Percentiles rank a stretch among this genome's conserved stretches.
Evolutionary conservation across 2,888 invertebrate species (phyloP).

Genomic region (Nephrotoma guestfalica): DNA sequence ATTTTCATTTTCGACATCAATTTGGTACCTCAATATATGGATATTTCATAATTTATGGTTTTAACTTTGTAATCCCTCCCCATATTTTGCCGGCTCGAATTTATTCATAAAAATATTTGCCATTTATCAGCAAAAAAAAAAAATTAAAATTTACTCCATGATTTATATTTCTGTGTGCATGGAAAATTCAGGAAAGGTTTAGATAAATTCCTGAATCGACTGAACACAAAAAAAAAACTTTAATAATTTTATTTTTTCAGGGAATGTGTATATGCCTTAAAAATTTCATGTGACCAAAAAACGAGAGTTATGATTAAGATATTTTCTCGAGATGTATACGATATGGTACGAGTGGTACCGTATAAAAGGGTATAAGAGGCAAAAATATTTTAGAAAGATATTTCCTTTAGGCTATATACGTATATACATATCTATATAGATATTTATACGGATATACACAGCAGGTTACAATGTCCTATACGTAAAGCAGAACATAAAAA

Average conservation of each 20-base stretch:
- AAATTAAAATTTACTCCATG: background rate
- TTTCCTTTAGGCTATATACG: background rate
- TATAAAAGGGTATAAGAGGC: background rate
- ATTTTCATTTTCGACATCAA: background rate
- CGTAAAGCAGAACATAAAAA: too few relatives aligned
- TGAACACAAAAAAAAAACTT: background rate
- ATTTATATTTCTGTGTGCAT: background rate
- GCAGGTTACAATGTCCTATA: too few relatives aligned
- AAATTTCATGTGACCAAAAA: background rate
- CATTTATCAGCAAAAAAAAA: background rate
- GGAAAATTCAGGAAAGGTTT: background rate
- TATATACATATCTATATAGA: background rate
- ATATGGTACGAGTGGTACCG: background rate
- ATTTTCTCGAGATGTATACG: background rate
- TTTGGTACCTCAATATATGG: background rate
- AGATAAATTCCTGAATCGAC: background rate
- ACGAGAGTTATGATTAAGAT: background rate
- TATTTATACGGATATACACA: background rate
- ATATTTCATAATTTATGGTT: background rate
- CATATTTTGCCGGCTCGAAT: background rate
- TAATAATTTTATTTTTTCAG: background rate
- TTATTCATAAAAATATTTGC: background rate
- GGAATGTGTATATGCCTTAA: background rate
- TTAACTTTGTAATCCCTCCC: background rate
- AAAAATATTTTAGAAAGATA: background rate